A percentile compares a stretch with the other conserved stretches of the same genome.
Evolutionary conservation across 92 coral and sea anemone genomes (phyloP).

Genomic region (Siderastrea radians): DNA sequence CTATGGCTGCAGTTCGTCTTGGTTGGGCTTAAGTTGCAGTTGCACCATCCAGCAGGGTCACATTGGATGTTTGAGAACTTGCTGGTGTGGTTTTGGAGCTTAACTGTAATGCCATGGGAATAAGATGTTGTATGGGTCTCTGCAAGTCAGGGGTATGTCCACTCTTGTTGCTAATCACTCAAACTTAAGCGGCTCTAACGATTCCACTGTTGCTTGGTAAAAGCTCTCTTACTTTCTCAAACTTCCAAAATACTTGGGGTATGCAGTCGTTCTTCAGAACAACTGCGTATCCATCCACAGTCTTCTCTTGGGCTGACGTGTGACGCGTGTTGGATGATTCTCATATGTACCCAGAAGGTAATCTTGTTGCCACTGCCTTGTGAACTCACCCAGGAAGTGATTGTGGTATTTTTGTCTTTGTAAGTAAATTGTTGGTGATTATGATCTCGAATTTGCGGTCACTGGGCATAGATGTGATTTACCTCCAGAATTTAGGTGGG

Average conservation of each 20-base stretch:
- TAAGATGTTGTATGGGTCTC: not conserved
- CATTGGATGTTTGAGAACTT: no score
- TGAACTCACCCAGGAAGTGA: not conserved
- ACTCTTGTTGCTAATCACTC: not conserved
- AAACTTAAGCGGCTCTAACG: not conserved
- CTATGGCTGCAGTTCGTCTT: no score
- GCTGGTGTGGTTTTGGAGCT: no score
- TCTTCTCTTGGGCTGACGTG: not conserved
- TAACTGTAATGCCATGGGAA: not conserved
- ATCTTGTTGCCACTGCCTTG: slow-evolving; percentile 1
- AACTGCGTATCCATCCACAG: not conserved
- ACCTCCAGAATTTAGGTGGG: not conserved
- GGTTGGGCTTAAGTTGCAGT: no score
- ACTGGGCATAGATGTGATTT: not conserved
- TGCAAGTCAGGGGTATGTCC: not conserved
- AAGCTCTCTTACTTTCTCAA: not conserved
- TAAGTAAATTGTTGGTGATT: not conserved
- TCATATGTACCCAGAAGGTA: not conserved
- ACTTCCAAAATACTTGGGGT: not conserved
- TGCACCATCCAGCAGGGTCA: no score
- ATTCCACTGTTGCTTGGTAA: not conserved
- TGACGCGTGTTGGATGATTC: not conserved
- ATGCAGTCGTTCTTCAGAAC: not conserved
- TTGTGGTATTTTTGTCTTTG: not conserved
- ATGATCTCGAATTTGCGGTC: not conserved